Base-by-base conservation (phyloP, 2,888 invertebrate species). In the Rotaria socialis region DNA sequence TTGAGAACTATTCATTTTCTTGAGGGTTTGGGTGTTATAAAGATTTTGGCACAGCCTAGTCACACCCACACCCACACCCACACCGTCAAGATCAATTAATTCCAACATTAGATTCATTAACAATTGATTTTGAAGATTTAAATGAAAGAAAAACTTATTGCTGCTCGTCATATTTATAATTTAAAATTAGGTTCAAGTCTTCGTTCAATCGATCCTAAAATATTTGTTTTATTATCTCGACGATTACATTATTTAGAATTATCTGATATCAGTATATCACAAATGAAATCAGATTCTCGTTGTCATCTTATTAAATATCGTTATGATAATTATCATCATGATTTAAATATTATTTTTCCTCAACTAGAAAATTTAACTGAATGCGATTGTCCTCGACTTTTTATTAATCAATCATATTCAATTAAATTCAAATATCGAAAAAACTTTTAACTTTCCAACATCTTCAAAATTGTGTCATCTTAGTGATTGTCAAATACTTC, bases 181-280 rank as follows among this genome's bases (percentile, higher is more conserved):
- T 47, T 80, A 47, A 80, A 80, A n/a, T 80, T 80, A 47, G 80
- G 80, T n/a, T 47, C 43, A 47, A 22, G 22, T 47, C 47, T 80
- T 11, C 80, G 47, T 80, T n/a, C 80, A 11, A 80, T 80, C 8
- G 14, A 80, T 80, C 47, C 80, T 4, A 1, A 24, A 19, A n/a
- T 47, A 80, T 80, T 47, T n/a, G 0, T 0, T 2, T 47, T n/a
- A 47, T 80, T 80, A 24, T 67, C 67, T 19, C 47, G 8, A 24
- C 80, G 80, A 22, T n/a, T 80, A 47, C 6, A n/a, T 80, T n/a
- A 47, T 24, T 47, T 80, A 19, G 80, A 80, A 47, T 80, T 80
- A 80, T 47, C 24, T n/a, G 80, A 43, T 47, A n/a, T 80, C 47
- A n/a, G 47, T 47, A 8, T 80, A 47, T 80, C 80, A 47, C 80